Conservation (phyloP, 2,888 invertebrate species). For the Acleris holmiana region DNA sequence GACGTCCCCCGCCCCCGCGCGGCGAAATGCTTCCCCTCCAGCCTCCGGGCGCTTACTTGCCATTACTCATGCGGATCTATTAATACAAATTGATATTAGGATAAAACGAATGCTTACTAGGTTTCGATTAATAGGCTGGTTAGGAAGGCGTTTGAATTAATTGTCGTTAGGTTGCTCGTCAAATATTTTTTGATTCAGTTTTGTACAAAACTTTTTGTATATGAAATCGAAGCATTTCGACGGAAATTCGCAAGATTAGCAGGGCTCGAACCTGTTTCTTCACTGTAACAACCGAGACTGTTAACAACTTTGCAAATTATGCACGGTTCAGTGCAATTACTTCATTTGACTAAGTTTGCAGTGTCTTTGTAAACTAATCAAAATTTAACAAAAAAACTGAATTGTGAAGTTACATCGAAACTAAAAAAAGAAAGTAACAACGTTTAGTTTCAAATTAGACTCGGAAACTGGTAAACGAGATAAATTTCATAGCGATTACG, state of each 20-base stretch:
- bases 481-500: constrained; percentile 32
- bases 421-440: constrained; percentile 11
- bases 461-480: constrained; percentile 22
- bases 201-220: no score
- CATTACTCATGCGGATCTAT: constrained; percentile 83
- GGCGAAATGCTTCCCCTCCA: constrained; percentile 67
- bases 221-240: no score
- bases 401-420: background rate
- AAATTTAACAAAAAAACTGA: no score
- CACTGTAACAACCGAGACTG: no score
- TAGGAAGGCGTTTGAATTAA: constrained; percentile 13
- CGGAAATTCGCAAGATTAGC: no score
- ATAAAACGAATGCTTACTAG: constrained; percentile 71
- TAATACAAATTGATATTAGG: constrained; percentile 82
- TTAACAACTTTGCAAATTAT: no score
- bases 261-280: no score
- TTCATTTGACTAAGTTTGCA: background rate
- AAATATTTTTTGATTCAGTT: no score
- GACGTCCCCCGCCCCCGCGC: constrained; percentile 74
- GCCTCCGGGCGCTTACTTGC: constrained; percentile 78
- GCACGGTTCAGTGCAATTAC: no score
- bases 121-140: constrained; percentile 53
- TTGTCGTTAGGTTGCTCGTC: background rate
- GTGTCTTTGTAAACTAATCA: no score
- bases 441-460: constrained; percentile 17